These are phyloP conservation scores for Dendrophyllia cribrosa DNA, from an alignment of 64 coral and sea anemone genomes.

Conservation along the genomic window DNA sequence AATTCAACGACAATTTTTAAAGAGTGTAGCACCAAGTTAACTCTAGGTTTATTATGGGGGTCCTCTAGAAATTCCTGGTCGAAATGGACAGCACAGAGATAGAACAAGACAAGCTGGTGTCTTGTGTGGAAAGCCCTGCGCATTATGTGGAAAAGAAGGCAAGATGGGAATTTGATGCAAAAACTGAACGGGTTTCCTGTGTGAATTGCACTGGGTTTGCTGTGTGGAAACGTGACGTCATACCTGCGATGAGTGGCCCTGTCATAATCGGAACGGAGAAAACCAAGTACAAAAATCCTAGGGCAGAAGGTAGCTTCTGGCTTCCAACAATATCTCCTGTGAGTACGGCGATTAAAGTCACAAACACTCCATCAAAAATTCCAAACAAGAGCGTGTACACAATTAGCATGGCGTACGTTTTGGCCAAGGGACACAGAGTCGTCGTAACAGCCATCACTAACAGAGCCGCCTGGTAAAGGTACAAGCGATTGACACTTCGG, in stretches of 20 bases:
- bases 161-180: too few species aligned
- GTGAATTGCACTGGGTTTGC: too few species aligned
- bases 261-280: conserved; percentile 72
- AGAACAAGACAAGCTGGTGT: too few species aligned
- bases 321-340: conserved; percentile 63
- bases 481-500: conserved; percentile 61
- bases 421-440: conserved; percentile 52
- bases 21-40: too few species aligned
- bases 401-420: conserved; percentile 38
- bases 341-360: conserved; percentile 63
- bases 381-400: conserved; percentile 66
- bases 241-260: conserved; percentile 76
- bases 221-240: not conserved
- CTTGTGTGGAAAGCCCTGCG: too few species aligned
- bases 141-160: too few species aligned
- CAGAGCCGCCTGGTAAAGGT: conserved; percentile 64
- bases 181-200: too few species aligned
- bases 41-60: too few species aligned
- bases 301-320: conserved; percentile 51
- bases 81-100: too few species aligned
- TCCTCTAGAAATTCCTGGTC: too few species aligned
- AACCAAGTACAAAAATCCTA: conserved; percentile 66
- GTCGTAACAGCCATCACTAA: conserved; percentile 66
- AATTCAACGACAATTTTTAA: too few species aligned
- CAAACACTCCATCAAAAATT: conserved; percentile 71